Percentiles rank a stretch among this genome's conserved stretches.
Conservation (phyloP, 2,797 vertebrate genomes). For the Picus viridis region DNA sequence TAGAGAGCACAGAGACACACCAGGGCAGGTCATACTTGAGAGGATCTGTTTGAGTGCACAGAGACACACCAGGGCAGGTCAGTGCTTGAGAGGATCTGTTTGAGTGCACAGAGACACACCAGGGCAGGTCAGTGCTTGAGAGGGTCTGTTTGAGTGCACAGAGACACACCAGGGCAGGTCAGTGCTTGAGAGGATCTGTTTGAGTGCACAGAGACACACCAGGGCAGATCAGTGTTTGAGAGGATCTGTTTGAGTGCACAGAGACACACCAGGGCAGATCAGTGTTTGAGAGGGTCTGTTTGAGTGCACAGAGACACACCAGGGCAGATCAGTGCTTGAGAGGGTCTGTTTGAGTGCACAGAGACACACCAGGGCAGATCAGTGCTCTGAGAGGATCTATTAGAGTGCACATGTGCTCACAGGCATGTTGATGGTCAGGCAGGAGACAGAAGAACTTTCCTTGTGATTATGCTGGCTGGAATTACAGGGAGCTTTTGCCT, state of each 20-base stretch:
- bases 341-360: not conserved
- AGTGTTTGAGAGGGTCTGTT: not conserved
- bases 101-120: too few relatives aligned
- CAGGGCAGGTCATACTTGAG: too few relatives aligned
- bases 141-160: not conserved
- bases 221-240: not conserved
- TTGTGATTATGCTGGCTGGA: not conserved
- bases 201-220: not conserved
- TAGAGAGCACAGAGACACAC: too few relatives aligned
- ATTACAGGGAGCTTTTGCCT: not conserved
- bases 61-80: too few relatives aligned
- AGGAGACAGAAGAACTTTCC: not conserved
- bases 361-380: not conserved
- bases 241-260: not conserved
- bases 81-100: too few relatives aligned
- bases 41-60: too few relatives aligned
- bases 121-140: not conserved
- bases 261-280: not conserved
- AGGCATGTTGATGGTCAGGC: not conserved
- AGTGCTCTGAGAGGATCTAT: not conserved
- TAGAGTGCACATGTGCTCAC: not conserved
- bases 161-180: not conserved
- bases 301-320: not conserved
- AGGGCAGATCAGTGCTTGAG: not conserved
- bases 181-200: not conserved